Conservation (phyloP, 2,888 invertebrate species). For the Acanthosepion lycidas region DNA sequence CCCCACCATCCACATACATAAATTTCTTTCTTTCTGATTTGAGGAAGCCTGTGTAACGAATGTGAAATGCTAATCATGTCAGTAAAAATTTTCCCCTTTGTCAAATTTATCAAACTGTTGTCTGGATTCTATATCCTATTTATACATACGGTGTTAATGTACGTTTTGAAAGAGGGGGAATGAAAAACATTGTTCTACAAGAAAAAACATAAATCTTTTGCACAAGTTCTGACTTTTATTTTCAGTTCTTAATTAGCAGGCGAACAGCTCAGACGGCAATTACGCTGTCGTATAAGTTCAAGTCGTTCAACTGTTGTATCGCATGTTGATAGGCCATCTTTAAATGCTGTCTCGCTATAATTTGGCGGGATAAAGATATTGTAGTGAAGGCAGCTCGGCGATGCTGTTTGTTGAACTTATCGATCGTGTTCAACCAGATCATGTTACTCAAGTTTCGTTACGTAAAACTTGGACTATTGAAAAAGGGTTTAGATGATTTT, state of each 20-base stretch:
- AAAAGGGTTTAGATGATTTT: background rate
- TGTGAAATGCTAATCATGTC: too few relatives aligned
- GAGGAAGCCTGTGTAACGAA: too few relatives aligned
- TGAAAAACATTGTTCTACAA: too few relatives aligned
- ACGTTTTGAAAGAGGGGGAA: too few relatives aligned
- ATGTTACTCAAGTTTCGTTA: background rate
- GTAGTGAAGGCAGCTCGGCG: background rate
- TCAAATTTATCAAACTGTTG: too few relatives aligned
- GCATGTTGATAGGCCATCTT: background rate
- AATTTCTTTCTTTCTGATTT: too few relatives aligned
- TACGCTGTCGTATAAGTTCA: background rate
- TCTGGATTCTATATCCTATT: too few relatives aligned
- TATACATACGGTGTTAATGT: too few relatives aligned
- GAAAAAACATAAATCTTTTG: too few relatives aligned
- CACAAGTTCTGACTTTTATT: too few relatives aligned
- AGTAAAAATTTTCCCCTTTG: too few relatives aligned
- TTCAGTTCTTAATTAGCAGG: background rate
- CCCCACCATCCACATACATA: too few relatives aligned
- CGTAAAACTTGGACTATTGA: background rate
- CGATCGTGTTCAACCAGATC: background rate
- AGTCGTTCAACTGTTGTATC: background rate
- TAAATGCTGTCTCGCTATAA: background rate
- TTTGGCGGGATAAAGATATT: background rate
- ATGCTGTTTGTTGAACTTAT: background rate
- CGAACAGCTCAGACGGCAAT: background rate